Evolutionary conservation across 2,113 vertebrate genomes (phyloP).

Genomic region (Noturus placidus): DNA sequence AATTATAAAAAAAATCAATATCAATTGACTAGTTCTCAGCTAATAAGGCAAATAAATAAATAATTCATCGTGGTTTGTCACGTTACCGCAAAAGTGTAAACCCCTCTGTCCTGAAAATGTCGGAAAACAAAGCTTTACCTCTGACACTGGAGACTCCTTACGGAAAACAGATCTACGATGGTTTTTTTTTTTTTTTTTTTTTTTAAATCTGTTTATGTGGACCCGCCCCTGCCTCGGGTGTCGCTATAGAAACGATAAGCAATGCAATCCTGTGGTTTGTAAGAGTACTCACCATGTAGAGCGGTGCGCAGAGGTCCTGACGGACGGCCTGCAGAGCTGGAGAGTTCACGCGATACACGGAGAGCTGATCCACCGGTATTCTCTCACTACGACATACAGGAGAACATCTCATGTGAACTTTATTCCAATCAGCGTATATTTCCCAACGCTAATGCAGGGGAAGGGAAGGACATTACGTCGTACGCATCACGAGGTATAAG

Average conservation of each 20-base stretch:
- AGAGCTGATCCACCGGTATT: slow-evolving; percentile 68
- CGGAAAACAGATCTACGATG: background rate
- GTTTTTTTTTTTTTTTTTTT: background rate
- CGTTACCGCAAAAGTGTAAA: background rate
- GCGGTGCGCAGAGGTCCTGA: slow-evolving; percentile 65
- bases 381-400: slow-evolving; percentile 58
- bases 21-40: too few species aligned
- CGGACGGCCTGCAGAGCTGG: slow-evolving; percentile 63
- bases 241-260: background rate
- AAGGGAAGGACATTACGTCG: background rate
- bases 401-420: background rate
- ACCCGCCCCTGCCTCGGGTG: background rate
- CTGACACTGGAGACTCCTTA: background rate
- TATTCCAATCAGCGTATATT: background rate
- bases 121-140: too few species aligned
- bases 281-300: slow-evolving; percentile 68
- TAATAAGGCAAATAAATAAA: background rate
- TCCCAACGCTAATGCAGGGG: background rate
- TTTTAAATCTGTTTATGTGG: background rate
- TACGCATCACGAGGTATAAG: background rate
- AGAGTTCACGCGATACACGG: slow-evolving; percentile 68
- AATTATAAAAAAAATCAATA: too few species aligned
- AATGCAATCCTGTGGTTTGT: background rate
- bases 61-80: background rate
- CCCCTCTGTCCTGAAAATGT: background rate